Evolutionary conservation across 2,888 invertebrate species (phyloP), one percentile per base, ranked within the genome.

Genomic region (Cetonia aurata): DNA sequence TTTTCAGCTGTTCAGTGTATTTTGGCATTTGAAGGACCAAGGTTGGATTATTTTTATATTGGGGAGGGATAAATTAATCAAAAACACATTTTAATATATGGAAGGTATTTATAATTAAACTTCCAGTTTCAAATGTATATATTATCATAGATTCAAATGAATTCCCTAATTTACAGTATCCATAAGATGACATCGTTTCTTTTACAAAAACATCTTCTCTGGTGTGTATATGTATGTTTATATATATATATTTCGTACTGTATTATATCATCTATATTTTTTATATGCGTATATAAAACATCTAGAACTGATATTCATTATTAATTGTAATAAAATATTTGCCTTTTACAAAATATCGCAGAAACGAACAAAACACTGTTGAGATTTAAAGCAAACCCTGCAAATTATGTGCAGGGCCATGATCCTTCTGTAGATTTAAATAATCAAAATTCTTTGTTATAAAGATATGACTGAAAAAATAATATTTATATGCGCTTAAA

Each of bases 101-200:
- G 84, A 85, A 85, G 84, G 83, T 85, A 79, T 83, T 83, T 84
- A 83, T 81, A 81, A 79, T 81, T 84, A 83, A 84, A 84, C 84
- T 84, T 84, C 84, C 84, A 83, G 80, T 82, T 82, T 83, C 80
- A 83, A 84, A 85, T 81, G 79, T 80, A 78, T 78, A 80, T 80
- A 75, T 25, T 25, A 25, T 77, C 70, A 77, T 78, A 79, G 76
- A 73, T 75, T 79, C 77, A 77, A 80, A 81, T 78, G 77, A 81
- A 78, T 80, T 77, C 75, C 74, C 79, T 80, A 81, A 80, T 80
- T 80, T 81, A 80, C 80, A 80, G 77, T 79, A 80, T 79, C 79
- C 78, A 75, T 77, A 77, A 77, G 76, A 76, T 74, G 77, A 72
- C 75, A 75, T 76, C 65, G 72, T 33, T 41, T 67, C 67, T 41